A percentile compares a stretch with the other conserved stretches of the same genome.
phyloP scores from a whole-genome alignment of 2,113 vertebrate species.

The Xenopus laevis region DNA sequence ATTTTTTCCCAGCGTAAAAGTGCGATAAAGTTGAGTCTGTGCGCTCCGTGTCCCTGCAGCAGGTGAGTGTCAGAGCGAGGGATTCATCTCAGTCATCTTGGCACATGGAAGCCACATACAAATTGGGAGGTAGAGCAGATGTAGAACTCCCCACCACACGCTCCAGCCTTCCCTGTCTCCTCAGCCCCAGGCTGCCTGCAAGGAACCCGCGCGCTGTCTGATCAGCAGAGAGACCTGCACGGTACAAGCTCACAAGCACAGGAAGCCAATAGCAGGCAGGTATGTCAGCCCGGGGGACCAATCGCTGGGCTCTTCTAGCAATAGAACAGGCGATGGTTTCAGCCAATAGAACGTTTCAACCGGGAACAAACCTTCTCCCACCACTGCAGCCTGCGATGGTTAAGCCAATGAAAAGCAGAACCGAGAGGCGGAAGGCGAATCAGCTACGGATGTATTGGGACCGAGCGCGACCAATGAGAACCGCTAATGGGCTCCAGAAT shows the following conservation, averaged over 20 bases:
- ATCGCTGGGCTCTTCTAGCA: constrained; percentile 12
- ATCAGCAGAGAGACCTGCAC: not conserved
- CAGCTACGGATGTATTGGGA: not conserved
- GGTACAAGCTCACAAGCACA: constrained; percentile 13
- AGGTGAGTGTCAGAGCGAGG: too few species aligned
- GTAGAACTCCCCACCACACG: too few species aligned
- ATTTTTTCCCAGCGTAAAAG: too few species aligned
- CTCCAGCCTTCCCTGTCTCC: constrained; percentile 7
- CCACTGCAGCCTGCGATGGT: constrained; percentile 20
- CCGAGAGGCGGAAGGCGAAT: not conserved
- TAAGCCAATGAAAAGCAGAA: constrained; percentile 22
- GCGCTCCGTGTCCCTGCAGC: too few species aligned
- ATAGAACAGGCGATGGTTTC: not conserved
- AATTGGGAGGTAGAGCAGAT: too few species aligned
- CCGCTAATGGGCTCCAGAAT: constrained; percentile 6
- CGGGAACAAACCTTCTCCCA: constrained; percentile 21
- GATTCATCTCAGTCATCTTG: too few species aligned
- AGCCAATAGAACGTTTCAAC: constrained; percentile 18
- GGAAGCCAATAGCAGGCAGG: constrained; percentile 29
- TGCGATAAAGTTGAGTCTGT: too few species aligned
- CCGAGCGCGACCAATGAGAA: constrained; percentile 8
- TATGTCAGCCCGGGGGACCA: constrained; percentile 2
- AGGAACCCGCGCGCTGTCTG: constrained; percentile 17
- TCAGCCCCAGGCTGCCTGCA: not conserved
- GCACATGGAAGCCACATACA: too few species aligned